Evolutionary conservation across 2,113 vertebrate genomes (phyloP).

Genomic region (Leptobrachium leishanense): DNA sequence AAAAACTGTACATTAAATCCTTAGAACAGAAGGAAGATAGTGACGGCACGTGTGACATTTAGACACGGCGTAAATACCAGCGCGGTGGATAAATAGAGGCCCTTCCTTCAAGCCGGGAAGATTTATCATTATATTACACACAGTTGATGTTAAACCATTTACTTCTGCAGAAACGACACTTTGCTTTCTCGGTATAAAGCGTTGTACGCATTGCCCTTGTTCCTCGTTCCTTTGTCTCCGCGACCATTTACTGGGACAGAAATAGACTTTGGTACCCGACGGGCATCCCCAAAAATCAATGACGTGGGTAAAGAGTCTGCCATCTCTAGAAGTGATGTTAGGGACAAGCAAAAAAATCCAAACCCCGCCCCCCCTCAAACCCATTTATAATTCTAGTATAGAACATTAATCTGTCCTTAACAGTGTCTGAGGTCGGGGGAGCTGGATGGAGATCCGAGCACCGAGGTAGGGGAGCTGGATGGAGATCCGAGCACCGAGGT

Average conservation of each 20-base stretch:
- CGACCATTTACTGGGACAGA: conserved; percentile 6
- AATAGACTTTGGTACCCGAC: conserved; percentile 11
- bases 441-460: no score
- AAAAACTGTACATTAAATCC: conserved; percentile 34
- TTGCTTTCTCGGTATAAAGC: neutral
- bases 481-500: no score
- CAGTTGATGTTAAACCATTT: neutral
- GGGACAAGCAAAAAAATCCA: neutral
- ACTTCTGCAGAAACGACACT: neutral
- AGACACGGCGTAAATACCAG: conserved; percentile 12
- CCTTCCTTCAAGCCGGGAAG: neutral
- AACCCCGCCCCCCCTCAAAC: no score
- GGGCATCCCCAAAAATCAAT: neutral
- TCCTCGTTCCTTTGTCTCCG: neutral
- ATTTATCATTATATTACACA: neutral
- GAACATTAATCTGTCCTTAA: no score
- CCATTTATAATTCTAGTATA: no score
- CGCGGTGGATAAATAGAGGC: neutral
- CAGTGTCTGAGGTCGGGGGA: no score
- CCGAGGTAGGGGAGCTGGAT: no score
- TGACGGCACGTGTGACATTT: conserved; percentile 10
- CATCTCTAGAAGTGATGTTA: neutral
- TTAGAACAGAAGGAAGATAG: neutral
- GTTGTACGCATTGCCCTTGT: conserved; percentile 15
- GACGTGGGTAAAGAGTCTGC: neutral